These are phyloP conservation scores for Megamerina dolium DNA, from an alignment of 2,888 invertebrate genomes.

Conservation along the genomic window DNA sequence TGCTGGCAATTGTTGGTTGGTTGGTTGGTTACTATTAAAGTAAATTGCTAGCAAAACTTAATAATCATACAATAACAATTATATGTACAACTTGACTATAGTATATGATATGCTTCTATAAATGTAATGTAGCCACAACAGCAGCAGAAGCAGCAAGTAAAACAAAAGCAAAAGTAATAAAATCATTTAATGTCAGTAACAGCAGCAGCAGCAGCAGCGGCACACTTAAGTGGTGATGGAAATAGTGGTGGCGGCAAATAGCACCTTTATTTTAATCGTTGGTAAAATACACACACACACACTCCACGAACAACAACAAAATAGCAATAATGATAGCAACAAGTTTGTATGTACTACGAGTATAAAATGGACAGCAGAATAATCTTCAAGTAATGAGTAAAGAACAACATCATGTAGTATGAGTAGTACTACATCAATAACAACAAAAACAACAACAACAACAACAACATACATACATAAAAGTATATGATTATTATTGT, in stretches of 20 bases:
- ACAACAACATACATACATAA: too few species aligned
- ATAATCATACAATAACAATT: background rate
- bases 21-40: too few species aligned
- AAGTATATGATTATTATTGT: too few species aligned
- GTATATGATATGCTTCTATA: too few species aligned
- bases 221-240: conserved; percentile 1
- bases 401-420: background rate
- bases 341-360: background rate
- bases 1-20: too few species aligned
- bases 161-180: background rate
- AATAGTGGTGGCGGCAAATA: background rate
- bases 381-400: background rate
- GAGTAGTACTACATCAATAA: background rate
- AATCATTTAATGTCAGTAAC: background rate
- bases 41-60: too few species aligned
- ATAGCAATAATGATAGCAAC: background rate
- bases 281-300: background rate
- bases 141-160: background rate
- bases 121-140: background rate
- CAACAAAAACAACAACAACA: too few species aligned
- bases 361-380: conserved; percentile 1
- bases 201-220: conserved; percentile 1
- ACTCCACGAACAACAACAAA: too few species aligned
- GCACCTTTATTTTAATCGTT: background rate
- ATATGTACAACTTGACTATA: background rate